These are phyloP conservation scores for Conus ventricosus DNA, from an alignment of 1,140 invertebrate genomes.

Conservation along the genomic window DNA sequence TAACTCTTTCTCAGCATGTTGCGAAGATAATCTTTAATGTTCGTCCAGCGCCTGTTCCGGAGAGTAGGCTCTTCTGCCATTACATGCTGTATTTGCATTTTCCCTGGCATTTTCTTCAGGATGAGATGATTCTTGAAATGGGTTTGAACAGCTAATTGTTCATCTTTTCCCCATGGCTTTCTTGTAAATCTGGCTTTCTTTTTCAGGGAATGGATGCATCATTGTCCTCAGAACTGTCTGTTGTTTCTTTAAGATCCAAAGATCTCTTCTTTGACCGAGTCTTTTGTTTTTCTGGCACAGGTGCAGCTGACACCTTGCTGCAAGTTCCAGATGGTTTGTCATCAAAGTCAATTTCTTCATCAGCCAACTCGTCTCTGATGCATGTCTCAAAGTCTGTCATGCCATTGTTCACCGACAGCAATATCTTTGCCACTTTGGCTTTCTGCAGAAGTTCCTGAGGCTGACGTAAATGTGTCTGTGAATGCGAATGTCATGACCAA, in stretches of 20 bases:
- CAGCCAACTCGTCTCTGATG: not conserved
- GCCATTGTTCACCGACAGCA: not conserved
- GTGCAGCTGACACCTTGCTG: not conserved
- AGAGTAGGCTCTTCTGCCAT: not conserved
- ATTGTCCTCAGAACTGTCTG: too few species aligned
- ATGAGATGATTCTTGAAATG: not conserved
- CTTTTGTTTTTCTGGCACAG: too few species aligned
- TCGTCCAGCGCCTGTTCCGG: not conserved
- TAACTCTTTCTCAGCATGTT: not conserved
- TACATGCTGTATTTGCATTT: not conserved
- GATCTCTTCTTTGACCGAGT: too few species aligned
- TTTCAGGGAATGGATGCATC: not conserved
- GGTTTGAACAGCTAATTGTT: not conserved
- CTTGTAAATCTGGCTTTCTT: not conserved
- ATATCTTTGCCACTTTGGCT: constrained; percentile 8
- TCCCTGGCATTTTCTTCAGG: not conserved
- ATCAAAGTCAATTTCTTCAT: constrained; percentile 17
- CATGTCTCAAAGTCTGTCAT: not conserved
- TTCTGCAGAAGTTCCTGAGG: constrained; percentile 14
- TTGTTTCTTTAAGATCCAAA: too few species aligned
- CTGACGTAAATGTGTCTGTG: not conserved
- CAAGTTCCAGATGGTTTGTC: not conserved
- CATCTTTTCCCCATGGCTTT: not conserved
- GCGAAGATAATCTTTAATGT: not conserved
- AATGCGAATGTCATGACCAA: constrained; percentile 14